phyloP scores from a whole-genome alignment of 2,797 vertebrate species.

The Botia almorhae region DNA sequence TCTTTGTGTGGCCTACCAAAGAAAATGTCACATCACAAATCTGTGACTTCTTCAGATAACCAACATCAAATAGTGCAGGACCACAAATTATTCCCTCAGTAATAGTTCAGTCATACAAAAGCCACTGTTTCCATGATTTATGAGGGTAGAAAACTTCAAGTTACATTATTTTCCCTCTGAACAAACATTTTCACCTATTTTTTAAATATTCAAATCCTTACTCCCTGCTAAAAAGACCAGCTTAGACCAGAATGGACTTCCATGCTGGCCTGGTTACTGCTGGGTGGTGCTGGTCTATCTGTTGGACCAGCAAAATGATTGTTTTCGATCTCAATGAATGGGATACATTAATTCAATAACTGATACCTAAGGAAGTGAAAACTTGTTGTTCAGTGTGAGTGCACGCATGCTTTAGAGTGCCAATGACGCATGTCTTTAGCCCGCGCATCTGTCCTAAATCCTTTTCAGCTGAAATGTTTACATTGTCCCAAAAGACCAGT shows the following conservation, averaged over 20 bases:
- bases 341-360: constrained; percentile 1
- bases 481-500: neutral
- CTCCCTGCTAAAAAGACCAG: neutral
- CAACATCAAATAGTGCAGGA: neutral
- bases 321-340: neutral
- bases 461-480: neutral
- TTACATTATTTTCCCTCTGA: neutral
- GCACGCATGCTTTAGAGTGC: neutral
- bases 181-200: neutral
- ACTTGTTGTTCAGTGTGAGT: neutral
- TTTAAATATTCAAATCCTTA: neutral
- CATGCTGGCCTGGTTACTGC: neutral
- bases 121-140: neutral
- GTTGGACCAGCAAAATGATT: neutral
- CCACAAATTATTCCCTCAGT: neutral
- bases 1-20: neutral
- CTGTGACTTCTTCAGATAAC: neutral
- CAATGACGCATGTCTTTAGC: constrained; percentile 44
- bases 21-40: constrained; percentile 16
- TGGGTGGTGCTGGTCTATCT: no score
- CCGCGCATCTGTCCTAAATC: constrained; percentile 55
- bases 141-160: neutral
- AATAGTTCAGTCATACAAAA: neutral
- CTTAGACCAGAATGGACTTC: no score
- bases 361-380: constrained; percentile 28